Conservation (phyloP, 2,888 invertebrate genomes). For the Spodoptera picta region DNA sequence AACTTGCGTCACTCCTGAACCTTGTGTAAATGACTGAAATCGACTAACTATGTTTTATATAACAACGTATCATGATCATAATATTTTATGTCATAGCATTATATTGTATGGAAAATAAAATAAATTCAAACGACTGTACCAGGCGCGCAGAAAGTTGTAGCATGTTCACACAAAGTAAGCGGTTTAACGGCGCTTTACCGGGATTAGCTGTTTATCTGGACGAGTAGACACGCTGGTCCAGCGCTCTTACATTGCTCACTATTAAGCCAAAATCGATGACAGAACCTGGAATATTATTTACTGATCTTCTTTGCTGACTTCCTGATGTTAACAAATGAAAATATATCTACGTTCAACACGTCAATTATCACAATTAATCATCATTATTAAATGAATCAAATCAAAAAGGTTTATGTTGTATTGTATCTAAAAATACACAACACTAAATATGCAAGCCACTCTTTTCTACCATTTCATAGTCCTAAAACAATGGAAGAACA, state of each 20-base stretch:
- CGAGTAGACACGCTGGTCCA: slow-evolving; percentile 36
- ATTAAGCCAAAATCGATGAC: slow-evolving; percentile 34
- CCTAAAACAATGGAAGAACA: background rate
- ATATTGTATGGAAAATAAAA: slow-evolving; percentile 16
- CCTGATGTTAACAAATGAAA: background rate
- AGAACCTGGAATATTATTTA: slow-evolving; percentile 29
- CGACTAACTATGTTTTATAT: too few relatives aligned
- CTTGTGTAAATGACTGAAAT: too few relatives aligned
- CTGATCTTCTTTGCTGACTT: slow-evolving; percentile 10
- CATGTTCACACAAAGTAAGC: slow-evolving; percentile 55
- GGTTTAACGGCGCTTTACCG: slow-evolving; percentile 48
- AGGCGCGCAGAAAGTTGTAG: slow-evolving; percentile 48
- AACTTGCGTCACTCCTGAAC: too few relatives aligned
- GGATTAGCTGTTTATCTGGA: slow-evolving; percentile 52
- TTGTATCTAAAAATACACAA: too few relatives aligned
- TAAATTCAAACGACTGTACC: slow-evolving; percentile 24
- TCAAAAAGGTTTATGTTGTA: too few relatives aligned
- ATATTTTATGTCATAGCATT: too few relatives aligned
- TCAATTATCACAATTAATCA: too few relatives aligned
- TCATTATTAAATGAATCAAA: too few relatives aligned
- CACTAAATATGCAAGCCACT: too few relatives aligned
- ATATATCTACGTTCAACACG: background rate
- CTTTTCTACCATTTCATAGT: too few relatives aligned
- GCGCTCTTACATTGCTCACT: slow-evolving; percentile 22
- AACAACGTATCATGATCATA: too few relatives aligned